phyloP scores from a whole-genome alignment of 2,888 invertebrate species.

The Pristionchus arcanus region DNA sequence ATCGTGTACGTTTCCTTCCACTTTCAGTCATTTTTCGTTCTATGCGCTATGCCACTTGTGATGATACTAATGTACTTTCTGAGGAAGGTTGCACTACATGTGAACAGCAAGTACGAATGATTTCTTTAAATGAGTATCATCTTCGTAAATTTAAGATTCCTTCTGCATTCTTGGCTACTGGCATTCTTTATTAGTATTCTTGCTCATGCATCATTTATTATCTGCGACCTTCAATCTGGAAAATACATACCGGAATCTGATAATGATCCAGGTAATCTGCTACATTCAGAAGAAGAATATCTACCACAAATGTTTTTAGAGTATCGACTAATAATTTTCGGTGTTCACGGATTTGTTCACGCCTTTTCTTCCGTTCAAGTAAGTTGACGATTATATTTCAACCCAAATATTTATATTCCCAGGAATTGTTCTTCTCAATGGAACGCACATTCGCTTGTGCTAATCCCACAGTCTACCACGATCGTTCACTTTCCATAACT shows the following conservation, averaged over 20 bases:
- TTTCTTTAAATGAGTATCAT: no score
- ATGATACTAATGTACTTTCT: background rate
- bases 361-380: conserved; percentile 1
- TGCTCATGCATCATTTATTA: background rate
- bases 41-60: background rate
- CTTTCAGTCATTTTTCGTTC: background rate
- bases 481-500: background rate
- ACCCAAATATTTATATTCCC: background rate
- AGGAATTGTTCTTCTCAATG: background rate
- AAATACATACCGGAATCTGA: background rate
- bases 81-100: background rate
- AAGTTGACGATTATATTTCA: background rate
- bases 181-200: background rate
- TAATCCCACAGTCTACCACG: background rate
- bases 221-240: background rate
- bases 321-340: background rate
- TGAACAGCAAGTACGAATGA: background rate
- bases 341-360: background rate
- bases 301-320: background rate
- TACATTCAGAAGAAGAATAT: background rate
- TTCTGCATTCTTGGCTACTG: background rate
- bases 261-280: background rate
- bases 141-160: background rate
- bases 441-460: conserved; percentile 17
- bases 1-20: background rate